Evolutionary conservation across 1,140 invertebrate species (phyloP), one percentile per base, ranked within the genome.

Genomic region (Zaprionus vittiger): DNA sequence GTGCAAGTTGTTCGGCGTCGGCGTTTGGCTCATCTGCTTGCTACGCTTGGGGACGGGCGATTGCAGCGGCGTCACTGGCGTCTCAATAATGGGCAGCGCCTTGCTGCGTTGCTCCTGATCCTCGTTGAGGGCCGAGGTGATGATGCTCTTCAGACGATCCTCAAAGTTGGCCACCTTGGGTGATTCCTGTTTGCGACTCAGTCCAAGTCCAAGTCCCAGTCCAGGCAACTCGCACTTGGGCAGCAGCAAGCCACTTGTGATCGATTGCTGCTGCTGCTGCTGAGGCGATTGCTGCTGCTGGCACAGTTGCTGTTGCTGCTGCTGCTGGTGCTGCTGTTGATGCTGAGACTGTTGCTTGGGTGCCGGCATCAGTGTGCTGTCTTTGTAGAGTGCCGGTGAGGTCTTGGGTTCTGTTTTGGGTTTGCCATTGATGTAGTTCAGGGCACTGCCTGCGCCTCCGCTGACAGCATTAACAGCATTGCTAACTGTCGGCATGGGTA

Each of bases 71-170:
- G 82, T 52, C 31, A 83, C 38, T n/a, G 71, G 66, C 22, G 74
- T 4, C 24, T 80, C 73, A 0, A 85, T 70, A 3, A 49, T 71
- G 38, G 61, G 66, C 65, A 75, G 5, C 9, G 84, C 85, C 66
- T 89, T 89, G 69, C 95, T 89, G 34, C 95, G 93, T 71, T 94
- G 94, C 67, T 95, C 94, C 70, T 96, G 95, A 92, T 98, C 97
- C 91, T 98, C 97, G 92, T 98, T 98, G 4, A 98, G 92, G 20
- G 97, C 97, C 44, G 96, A 97, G 4, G 97, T 98, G 62, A 98
- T 98, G 59, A 98, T 98, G 92, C 96, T 97, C 93, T 98, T 98
- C 5, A 98, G 94, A n/a, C 97, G 94, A 92, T 98, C 97, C 91
- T 98, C 97, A 91, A 97, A 98, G 93, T 98, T 97, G 22, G 96